Conservation (phyloP, 2,888 invertebrate species). For the Caenorhabditis afra region DNA sequence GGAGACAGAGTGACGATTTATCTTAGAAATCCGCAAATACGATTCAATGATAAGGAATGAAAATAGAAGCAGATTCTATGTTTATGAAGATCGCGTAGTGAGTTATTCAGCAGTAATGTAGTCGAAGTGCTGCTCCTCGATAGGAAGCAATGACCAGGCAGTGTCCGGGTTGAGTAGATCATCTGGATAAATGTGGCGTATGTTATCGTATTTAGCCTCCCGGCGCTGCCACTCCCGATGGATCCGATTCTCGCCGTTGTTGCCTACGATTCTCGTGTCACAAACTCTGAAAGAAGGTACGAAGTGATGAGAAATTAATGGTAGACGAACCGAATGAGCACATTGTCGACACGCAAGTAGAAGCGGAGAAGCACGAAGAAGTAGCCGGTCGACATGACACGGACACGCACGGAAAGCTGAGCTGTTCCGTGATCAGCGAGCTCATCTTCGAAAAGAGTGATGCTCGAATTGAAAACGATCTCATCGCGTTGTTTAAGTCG, state of each 20-base stretch:
- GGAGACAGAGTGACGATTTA: background rate
- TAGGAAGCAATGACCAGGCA: slow-evolving; percentile 68
- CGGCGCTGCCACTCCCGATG: slow-evolving; percentile 76
- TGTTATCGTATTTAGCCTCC: slow-evolving; percentile 68
- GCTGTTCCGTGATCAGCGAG: slow-evolving; percentile 97
- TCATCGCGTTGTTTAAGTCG: slow-evolving; percentile 91
- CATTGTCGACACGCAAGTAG: slow-evolving; percentile 94
- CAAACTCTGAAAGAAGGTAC: slow-evolving; percentile 60
- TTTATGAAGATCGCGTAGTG: background rate
- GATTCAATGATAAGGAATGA: background rate
- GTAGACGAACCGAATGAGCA: slow-evolving; percentile 84
- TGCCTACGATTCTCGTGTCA: slow-evolving; percentile 75
- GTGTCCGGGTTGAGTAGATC: slow-evolving; percentile 55
- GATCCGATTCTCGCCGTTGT: slow-evolving; percentile 55
- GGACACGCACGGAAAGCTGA: slow-evolving; percentile 85
- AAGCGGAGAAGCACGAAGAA: slow-evolving; percentile 92
- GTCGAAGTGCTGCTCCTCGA: slow-evolving; percentile 42
- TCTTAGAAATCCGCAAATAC: background rate
- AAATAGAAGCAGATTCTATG: background rate
- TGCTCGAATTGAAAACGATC: slow-evolving; percentile 91
- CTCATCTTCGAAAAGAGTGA: slow-evolving; percentile 97
- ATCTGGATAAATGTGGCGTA: slow-evolving; percentile 52
- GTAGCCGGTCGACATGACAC: slow-evolving; percentile 92
- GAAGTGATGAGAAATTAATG: too few species aligned
- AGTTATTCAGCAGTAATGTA: slow-evolving; percentile 8